Evolutionary conservation across 2,797 vertebrate genomes (phyloP).

Genomic region (Schizopygopsis pylzovi): DNA sequence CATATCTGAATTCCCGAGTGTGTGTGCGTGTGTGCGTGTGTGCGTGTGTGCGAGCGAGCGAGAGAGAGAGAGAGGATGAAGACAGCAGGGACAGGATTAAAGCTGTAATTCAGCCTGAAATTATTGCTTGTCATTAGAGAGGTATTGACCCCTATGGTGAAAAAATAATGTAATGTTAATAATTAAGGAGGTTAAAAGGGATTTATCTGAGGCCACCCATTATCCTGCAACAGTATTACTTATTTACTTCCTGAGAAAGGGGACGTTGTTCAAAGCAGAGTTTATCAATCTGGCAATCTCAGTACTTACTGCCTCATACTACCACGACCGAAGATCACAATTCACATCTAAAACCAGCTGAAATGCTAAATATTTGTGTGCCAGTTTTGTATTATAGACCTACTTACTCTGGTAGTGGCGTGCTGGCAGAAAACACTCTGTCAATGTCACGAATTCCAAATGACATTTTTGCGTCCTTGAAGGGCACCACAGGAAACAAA

Average conservation of each 20-base stretch:
- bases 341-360: constrained; percentile 7
- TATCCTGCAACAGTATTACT: constrained; percentile 46
- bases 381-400: neutral
- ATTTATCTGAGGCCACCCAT: constrained; percentile 50
- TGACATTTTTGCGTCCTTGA: constrained; percentile 17
- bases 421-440: constrained; percentile 6
- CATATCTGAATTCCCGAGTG: neutral
- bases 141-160: constrained; percentile 52
- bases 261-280: constrained; percentile 20
- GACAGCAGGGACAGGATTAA: constrained; percentile 41
- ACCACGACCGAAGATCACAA: neutral
- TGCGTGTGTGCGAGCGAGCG: neutral
- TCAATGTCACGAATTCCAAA: constrained; percentile 30
- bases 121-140: constrained; percentile 52
- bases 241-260: constrained; percentile 32
- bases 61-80: too few species aligned
- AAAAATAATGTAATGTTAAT: constrained; percentile 58
- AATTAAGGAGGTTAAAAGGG: constrained; percentile 49
- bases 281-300: constrained; percentile 31
- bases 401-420: neutral
- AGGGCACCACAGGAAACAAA: neutral
- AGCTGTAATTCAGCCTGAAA: constrained; percentile 53
- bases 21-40: neutral
- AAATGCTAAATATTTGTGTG: constrained; percentile 3
- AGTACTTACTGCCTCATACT: constrained; percentile 7